These are phyloP conservation scores for Cherax quadricarinatus DNA, from an alignment of 1,140 invertebrate genomes.

Conservation along the genomic window DNA sequence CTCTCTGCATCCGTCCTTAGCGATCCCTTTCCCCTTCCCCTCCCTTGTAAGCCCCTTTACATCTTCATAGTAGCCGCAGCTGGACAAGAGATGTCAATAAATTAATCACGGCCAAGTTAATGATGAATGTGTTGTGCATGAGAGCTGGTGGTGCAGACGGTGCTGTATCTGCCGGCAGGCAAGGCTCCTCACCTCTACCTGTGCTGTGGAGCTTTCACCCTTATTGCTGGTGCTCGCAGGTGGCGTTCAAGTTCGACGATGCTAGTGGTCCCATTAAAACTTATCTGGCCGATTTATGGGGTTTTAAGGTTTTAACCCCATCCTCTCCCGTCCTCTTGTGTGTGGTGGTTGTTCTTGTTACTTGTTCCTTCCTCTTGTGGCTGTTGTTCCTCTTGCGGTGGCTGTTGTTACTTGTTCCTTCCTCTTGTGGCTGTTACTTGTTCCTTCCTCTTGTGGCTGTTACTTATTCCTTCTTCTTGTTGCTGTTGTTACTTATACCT, in stretches of 20 bases:
- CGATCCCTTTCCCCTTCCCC: neutral
- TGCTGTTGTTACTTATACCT: too few species aligned
- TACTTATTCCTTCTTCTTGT: too few species aligned
- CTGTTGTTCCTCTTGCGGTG: too few species aligned
- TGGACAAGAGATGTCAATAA: conserved; percentile 55
- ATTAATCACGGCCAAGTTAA: conserved; percentile 44
- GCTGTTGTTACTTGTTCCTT: too few species aligned
- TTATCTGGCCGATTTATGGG: conserved; percentile 47
- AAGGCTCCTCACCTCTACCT: neutral
- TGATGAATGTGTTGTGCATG: conserved; percentile 50
- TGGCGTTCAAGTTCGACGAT: neutral
- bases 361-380: too few species aligned
- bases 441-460: too few species aligned
- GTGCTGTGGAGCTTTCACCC: too few species aligned
- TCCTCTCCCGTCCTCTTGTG: neutral
- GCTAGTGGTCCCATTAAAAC: conserved; percentile 43
- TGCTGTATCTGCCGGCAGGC: neutral
- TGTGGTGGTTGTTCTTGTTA: too few species aligned
- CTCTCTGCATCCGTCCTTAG: neutral
- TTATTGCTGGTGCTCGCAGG: too few species aligned
- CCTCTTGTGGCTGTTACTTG: too few species aligned
- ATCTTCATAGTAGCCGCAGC: too few species aligned
- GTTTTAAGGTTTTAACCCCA: neutral
- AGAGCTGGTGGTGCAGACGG: conserved; percentile 11
- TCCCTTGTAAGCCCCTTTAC: neutral